Percentiles rank a stretch among this genome's conserved stretches.
phyloP scores from a whole-genome alignment of 1,140 invertebrate species.

The Brachystomella parvula region DNA sequence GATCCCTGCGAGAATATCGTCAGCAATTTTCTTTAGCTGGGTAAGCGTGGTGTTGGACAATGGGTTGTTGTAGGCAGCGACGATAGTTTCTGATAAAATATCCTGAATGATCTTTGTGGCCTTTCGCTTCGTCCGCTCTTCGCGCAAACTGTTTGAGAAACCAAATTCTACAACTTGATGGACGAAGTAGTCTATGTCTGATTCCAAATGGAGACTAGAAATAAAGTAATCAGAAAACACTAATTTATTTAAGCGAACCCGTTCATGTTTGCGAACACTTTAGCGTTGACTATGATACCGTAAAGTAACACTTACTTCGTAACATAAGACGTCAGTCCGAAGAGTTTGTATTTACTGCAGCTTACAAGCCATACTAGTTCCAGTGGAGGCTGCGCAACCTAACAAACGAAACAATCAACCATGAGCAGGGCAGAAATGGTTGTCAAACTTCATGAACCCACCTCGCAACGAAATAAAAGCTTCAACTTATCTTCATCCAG shows the following conservation, averaged over 20 bases:
- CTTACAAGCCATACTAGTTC: conserved; percentile 31
- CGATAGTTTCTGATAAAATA: conserved; percentile 16
- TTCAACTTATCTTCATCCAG: background rate
- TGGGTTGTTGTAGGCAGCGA: conserved; percentile 20
- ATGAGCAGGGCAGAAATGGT: background rate
- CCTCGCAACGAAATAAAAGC: background rate
- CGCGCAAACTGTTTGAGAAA: conserved; percentile 16
- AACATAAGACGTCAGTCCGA: conserved; percentile 24
- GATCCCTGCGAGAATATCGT: conserved; percentile 1
- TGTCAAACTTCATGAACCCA: background rate
- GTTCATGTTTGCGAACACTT: background rate
- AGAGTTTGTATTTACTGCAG: conserved; percentile 16
- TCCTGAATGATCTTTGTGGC: conserved; percentile 19
- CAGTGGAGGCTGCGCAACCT: conserved; percentile 29
- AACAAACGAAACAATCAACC: background rate
- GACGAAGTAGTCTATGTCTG: conserved; percentile 10
- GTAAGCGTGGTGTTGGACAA: background rate
- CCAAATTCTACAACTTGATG: conserved; percentile 20
- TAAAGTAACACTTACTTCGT: conserved; percentile 27
- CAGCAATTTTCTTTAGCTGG: background rate
- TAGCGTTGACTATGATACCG: background rate
- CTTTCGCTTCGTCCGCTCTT: background rate
- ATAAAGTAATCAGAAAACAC: conserved; percentile 2
- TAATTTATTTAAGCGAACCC: background rate
- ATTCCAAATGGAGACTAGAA: background rate